phyloP scores from a whole-genome alignment of 2,797 vertebrate species.

The Myiothlypis coronata region DNA sequence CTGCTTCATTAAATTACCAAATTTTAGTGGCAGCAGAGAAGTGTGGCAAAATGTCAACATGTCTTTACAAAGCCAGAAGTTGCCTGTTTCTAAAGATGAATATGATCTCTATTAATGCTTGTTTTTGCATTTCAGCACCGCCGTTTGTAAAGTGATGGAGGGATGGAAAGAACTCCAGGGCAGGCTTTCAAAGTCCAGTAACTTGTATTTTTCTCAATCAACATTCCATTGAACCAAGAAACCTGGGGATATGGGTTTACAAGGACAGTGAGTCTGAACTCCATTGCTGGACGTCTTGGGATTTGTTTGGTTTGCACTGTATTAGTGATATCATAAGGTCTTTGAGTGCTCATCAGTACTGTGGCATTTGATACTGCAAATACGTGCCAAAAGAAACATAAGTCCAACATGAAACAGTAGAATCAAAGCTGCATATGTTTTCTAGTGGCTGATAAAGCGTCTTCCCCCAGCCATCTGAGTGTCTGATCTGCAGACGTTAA shows the following conservation, averaged over 20 bases:
- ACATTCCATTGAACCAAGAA: neutral
- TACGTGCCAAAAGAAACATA: constrained; percentile 40
- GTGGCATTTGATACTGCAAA: constrained; percentile 48
- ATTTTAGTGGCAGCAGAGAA: constrained; percentile 63
- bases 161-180: neutral
- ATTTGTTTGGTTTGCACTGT: neutral
- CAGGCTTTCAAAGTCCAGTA: neutral
- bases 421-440: constrained; percentile 48
- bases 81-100: constrained; percentile 61
- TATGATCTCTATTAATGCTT: constrained; percentile 42
- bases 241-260: neutral
- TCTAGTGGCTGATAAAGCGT: constrained; percentile 23
- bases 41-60: constrained; percentile 63
- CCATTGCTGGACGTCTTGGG: neutral
- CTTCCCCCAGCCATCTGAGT: neutral
- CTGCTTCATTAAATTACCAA: constrained; percentile 68
- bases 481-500: constrained; percentile 52
- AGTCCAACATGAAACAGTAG: neutral
- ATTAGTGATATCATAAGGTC: constrained; percentile 13
- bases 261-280: neutral
- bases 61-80: constrained; percentile 56
- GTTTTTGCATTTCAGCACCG: neutral
- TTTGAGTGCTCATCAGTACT: constrained; percentile 42
- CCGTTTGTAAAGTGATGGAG: neutral
- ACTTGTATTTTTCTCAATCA: neutral